Evolutionary conservation across 2,888 invertebrate species (phyloP).

Genomic region (Caenorhabditis afra): DNA sequence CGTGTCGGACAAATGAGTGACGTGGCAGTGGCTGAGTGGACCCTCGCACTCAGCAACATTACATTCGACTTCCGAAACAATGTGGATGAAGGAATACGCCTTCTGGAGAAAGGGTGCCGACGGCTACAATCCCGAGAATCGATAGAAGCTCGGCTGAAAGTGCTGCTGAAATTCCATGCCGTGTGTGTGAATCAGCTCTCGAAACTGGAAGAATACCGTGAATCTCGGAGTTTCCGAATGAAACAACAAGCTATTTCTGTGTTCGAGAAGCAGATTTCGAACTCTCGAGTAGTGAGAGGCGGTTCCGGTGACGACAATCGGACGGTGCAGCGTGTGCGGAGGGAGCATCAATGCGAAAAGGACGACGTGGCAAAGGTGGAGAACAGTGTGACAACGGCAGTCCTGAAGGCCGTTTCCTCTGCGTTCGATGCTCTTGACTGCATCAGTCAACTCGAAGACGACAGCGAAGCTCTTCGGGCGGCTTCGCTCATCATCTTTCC

Average conservation of each 20-base stretch:
- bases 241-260: constrained; percentile 37
- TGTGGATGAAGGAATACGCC: constrained; percentile 27
- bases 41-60: constrained; percentile 31
- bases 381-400: constrained; percentile 25
- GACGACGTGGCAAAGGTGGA: constrained; percentile 44
- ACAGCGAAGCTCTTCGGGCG: constrained; percentile 38
- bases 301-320: constrained; percentile 24
- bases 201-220: constrained; percentile 52
- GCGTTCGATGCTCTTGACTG: constrained; percentile 45
- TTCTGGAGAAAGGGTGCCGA: constrained; percentile 25
- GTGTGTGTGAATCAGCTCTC: constrained; percentile 43
- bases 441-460: constrained; percentile 29
- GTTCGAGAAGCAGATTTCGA: constrained; percentile 33
- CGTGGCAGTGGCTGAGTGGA: constrained; percentile 33
- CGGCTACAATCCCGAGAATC: constrained; percentile 6
- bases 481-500: constrained; percentile 64
- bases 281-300: constrained; percentile 3
- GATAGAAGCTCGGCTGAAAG: constrained; percentile 17
- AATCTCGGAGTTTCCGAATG: constrained; percentile 49
- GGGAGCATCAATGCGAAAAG: constrained; percentile 48
- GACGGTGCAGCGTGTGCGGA: constrained; percentile 21
- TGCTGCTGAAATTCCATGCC: constrained; percentile 35
- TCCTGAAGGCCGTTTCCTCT: constrained; percentile 43
- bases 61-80: constrained; percentile 44
- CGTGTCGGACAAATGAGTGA: constrained; percentile 18